Evolutionary conservation across 2,113 vertebrate species (phyloP), one percentile per base, ranked within the genome.

Genomic region (Plestiodon gilberti): DNA sequence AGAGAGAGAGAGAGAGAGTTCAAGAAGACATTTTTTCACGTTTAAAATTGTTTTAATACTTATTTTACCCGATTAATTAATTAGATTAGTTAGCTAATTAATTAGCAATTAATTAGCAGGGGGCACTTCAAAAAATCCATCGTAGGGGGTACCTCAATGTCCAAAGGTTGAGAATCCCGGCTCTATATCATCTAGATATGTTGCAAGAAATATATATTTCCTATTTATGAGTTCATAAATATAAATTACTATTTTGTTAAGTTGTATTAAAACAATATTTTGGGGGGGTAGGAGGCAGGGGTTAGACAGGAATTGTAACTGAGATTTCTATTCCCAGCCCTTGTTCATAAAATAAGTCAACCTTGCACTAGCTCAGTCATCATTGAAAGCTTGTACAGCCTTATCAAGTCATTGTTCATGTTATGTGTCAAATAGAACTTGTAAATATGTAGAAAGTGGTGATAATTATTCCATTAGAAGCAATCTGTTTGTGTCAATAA

Each of bases 141-240:
- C n/a, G n/a, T n/a, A n/a, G n/a, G n/a, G n/a, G n/a, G n/a, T n/a
- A n/a, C n/a, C n/a, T n/a, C n/a, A n/a, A n/a, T n/a, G n/a, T n/a
- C n/a, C n/a, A n/a, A n/a, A n/a, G n/a, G n/a, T n/a, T n/a, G n/a
- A n/a, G n/a, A n/a, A n/a, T n/a, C n/a, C n/a, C n/a, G n/a, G n/a
- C n/a, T 48, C 43, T 18, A 2, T 78, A 22, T 18, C 57, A 22
- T 78, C 30, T 22, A 59, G n/a, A 78, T 23, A 59, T 35, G 18
- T 78, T 78, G 52, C 4, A 33, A 55, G n/a, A 61, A 11, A 0
- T 0, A 1, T 1, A 1, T 73, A 59, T 76, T 76, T 10, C 74
- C 38, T 40, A 6, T 76, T 40, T 76, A 22, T 40, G 17, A 57
- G 17, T 25, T 76, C 6, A 11, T 5, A 71, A 83, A 25, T 55